phyloP scores from a whole-genome alignment of 2,888 invertebrate genomes.

The Dryococelus australis region DNA sequence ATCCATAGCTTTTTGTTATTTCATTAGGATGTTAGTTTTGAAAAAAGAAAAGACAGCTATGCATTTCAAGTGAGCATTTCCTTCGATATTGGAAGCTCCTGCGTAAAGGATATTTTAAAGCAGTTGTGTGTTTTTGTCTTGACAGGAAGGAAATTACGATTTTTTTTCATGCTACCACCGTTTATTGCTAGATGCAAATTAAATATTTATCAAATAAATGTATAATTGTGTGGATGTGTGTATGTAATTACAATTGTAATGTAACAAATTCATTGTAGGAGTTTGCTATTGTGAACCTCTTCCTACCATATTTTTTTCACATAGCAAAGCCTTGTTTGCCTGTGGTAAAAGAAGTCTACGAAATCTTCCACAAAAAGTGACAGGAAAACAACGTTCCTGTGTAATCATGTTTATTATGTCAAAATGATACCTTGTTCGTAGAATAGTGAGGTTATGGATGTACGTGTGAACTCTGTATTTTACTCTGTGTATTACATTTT shows the following conservation, averaged over 20 bases:
- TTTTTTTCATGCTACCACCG: neutral
- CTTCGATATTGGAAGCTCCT: neutral
- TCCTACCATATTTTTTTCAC: neutral
- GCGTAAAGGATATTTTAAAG: neutral
- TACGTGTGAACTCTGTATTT: neutral
- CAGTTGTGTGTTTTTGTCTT: neutral
- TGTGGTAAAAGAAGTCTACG: neutral
- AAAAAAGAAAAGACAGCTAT: slow-evolving; percentile 9
- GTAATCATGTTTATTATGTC: neutral
- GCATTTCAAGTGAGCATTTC: slow-evolving; percentile 23
- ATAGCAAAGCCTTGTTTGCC: neutral
- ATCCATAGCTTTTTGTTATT: slow-evolving; percentile 13
- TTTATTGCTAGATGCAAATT: slow-evolving; percentile 1
- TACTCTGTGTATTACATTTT: neutral
- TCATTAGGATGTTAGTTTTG: neutral
- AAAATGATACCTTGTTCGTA: neutral
- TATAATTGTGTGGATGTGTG: neutral
- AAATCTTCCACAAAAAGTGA: neutral
- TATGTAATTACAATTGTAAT: neutral
- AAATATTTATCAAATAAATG: neutral
- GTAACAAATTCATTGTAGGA: neutral
- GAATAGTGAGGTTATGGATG: neutral
- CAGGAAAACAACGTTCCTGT: neutral
- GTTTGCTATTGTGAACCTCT: neutral
- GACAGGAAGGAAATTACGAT: neutral